phyloP scores from a whole-genome alignment of 2,797 vertebrate species.

The Paratrypauchen microcephalus region DNA sequence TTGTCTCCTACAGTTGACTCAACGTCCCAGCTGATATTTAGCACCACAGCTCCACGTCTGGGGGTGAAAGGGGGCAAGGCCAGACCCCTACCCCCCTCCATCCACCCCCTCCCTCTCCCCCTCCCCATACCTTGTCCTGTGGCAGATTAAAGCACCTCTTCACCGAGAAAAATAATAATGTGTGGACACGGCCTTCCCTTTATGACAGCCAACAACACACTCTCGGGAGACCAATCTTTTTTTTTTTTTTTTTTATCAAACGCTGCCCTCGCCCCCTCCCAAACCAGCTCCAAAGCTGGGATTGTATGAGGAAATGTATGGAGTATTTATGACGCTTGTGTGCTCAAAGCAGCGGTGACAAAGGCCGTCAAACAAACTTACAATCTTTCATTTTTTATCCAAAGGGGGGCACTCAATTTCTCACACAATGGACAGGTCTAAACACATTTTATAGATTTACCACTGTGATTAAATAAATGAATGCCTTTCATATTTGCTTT shows the following conservation, averaged over 20 bases:
- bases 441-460: constrained; percentile 18
- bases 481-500: background rate
- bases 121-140: constrained; percentile 50
- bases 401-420: constrained; percentile 50
- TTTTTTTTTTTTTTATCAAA: constrained; percentile 64
- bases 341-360: constrained; percentile 60
- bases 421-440: constrained; percentile 34
- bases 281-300: constrained; percentile 58
- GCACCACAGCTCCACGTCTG: constrained; percentile 49
- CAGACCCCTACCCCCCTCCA: constrained; percentile 20
- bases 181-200: constrained; percentile 80
- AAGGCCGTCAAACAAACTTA: constrained; percentile 71
- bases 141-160: constrained; percentile 78
- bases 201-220: constrained; percentile 78
- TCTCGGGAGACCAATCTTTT: constrained; percentile 78
- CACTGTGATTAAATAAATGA: background rate
- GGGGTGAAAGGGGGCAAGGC: constrained; percentile 74
- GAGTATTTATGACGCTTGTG: constrained; percentile 67
- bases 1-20: constrained; percentile 37
- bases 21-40: constrained; percentile 74
- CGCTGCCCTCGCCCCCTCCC: constrained; percentile 19
- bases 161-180: constrained; percentile 77
- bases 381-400: constrained; percentile 42
- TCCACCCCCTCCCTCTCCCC: background rate
- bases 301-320: constrained; percentile 64